phyloP scores from a whole-genome alignment of 2,113 vertebrate species.

The Paradoxurus hermaphroditus region DNA sequence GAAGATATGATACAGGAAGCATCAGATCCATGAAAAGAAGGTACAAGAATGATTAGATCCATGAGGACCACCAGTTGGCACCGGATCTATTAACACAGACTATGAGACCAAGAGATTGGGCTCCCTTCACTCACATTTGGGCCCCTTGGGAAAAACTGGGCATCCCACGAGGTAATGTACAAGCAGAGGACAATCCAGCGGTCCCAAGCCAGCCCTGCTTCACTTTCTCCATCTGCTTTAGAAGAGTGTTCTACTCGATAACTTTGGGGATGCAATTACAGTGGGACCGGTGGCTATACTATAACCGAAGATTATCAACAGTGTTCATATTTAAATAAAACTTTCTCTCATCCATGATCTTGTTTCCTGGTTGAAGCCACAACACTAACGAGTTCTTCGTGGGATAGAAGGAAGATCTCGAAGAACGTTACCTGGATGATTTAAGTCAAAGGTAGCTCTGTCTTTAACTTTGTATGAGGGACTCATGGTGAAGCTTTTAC shows the following conservation, averaged over 20 bases:
- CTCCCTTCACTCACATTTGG: too few relatives aligned
- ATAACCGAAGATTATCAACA: neutral
- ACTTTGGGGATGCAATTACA: neutral
- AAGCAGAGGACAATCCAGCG: neutral
- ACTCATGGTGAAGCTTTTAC: neutral
- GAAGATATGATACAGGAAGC: neutral
- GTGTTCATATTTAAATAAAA: neutral
- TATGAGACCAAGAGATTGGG: neutral
- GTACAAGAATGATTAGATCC: neutral
- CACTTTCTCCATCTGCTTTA: neutral
- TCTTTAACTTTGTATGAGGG: neutral
- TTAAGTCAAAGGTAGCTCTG: neutral
- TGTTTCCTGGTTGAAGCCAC: neutral
- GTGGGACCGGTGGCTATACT: neutral
- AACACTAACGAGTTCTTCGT: neutral
- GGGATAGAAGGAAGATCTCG: neutral
- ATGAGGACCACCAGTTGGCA: neutral
- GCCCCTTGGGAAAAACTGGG: neutral
- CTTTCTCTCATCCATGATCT: neutral
- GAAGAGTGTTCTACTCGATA: neutral
- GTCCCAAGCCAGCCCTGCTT: neutral
- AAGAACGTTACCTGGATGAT: neutral
- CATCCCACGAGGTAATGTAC: rapidly evolving
- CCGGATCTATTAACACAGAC: neutral
- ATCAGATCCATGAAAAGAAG: neutral